Base-by-base conservation (phyloP, 2,113 vertebrate genomes). In the Neofelis nebulosa region DNA sequence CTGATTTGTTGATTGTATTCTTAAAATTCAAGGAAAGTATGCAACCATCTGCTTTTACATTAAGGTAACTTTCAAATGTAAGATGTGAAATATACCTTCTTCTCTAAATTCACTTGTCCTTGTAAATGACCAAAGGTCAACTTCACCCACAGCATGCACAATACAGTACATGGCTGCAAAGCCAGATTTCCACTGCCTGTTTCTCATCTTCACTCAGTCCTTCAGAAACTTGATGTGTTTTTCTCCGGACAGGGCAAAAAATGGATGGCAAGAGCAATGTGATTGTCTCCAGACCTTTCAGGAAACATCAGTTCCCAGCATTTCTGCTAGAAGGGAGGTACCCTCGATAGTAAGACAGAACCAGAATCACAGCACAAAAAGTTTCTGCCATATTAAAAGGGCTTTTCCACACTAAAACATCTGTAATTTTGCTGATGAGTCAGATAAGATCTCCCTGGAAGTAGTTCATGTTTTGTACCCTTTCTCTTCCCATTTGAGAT, bases 1-100 rank as follows among this genome's bases (percentile, higher is more conserved):
- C 68, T 73, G 45, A 91, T 79, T 76, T 91, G 19, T 48, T 57
- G 31, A 33, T 18, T 66, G 27, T 38, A 45, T 85, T 52, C 33
- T 68, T 94, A 25, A 97, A 89, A 81, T 68, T 92, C 55, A 68
- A 80, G 91, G 31, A 79, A 87, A 91, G 6, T 73, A 36, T 63
- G 13, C 9, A 85, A 68, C 36, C 25, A 81, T 69, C 82, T 95
- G 63, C 48, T 92, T 93, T 82, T 68, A 86, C 18, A 1, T 57
- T 94, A 91, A 66, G 66, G 33, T 86, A 74, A 69, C 5, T 41
- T 38, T 21, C 52, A 95, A 87, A 82, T 82, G 10, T 87, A 87
- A 68, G 6, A 66, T 50, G 65, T 84, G 9, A 91, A 80, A 84
- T 90, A 88, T 27, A 68, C 6, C 13, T 74, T 95, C n/a, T 29